Evolutionary conservation across 2,888 invertebrate species (phyloP).

Genomic region (Harmothoe impar): DNA sequence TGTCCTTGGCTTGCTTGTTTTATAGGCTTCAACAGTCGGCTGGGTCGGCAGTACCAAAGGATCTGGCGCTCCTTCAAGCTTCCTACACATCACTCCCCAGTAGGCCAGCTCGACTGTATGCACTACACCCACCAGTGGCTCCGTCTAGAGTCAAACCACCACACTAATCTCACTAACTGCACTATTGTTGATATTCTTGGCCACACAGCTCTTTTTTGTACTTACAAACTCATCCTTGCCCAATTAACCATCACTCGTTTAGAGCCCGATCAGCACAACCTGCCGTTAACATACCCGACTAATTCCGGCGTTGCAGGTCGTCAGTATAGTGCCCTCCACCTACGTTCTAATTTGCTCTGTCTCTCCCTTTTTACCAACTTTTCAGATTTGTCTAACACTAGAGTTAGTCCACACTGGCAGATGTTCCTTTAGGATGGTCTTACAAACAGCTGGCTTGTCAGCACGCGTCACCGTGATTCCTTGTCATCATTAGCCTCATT

Average conservation of each 20-base stretch:
- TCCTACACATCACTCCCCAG: background rate
- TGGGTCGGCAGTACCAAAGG: background rate
- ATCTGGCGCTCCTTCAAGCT: slow-evolving; percentile 17
- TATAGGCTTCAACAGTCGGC: background rate
- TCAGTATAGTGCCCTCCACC: background rate
- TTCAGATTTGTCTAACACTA: slow-evolving; percentile 18
- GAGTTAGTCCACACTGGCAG: slow-evolving; percentile 1
- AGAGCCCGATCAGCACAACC: background rate
- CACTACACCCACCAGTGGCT: background rate
- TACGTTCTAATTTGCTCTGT: slow-evolving; percentile 1
- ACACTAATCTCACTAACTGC: slow-evolving; percentile 53
- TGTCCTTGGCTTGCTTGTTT: slow-evolving; percentile 12
- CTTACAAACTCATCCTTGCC: background rate
- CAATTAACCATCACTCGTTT: slow-evolving; percentile 35
- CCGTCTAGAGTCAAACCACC: slow-evolving; percentile 36
- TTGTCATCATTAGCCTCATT: slow-evolving; percentile 16
- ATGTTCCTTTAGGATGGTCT: background rate
- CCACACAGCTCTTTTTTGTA: background rate
- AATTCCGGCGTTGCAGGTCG: slow-evolving; percentile 7
- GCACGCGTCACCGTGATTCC: background rate
- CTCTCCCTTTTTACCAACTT: background rate
- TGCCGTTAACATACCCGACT: background rate
- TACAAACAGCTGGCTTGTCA: slow-evolving; percentile 2
- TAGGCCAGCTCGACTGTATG: slow-evolving; percentile 41
- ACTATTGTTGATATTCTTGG: slow-evolving; percentile 12